Base-by-base conservation (phyloP, 2,888 invertebrate species). In the Philaethria dido region DNA sequence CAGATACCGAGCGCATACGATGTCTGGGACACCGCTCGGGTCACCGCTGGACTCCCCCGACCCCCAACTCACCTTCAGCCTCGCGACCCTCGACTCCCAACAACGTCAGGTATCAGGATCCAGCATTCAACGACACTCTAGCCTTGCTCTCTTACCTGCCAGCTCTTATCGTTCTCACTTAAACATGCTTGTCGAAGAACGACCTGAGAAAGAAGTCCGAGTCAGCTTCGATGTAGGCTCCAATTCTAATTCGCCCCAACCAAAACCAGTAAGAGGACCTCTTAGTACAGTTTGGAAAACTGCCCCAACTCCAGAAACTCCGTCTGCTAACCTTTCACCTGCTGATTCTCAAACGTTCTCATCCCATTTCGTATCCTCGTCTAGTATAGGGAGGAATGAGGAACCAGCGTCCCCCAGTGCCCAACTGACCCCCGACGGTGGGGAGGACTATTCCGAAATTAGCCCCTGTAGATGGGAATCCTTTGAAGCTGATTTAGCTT, bases 1-100 rank as follows among this genome's bases (percentile, higher is more conserved):
- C 93, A 97, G 97, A 93, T 96, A 96, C 87, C 95, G 96, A 79
- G 95, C 97, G 68, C 97, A 97, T 88, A 96, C 96, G 75, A 96
- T 96, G 82, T 93, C 95, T 74, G 97, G 96, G 60, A 96, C 96
- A 62, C 95, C 96, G 5, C 93, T 96, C 68, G 96, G 96, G 74
- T 97, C 96, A 71, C 97, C 97, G n/a, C 89, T 97, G 82, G 97
- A 97, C 85, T 96, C 96, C 14, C 96, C 96, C 22, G 96, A 96
- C 77, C 95, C 94, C 57, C 94, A 93, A 75, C 85, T 94, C 73
- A 94, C 94, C 70, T 94, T 95, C 80, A 95, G 95, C 66, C 93
- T 95, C 72, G 94, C 93, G 42, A 95, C 95, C 13, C 76, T 93
- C 80, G 93, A 93, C 81, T 93, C 93, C 6, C 93, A 93, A 73